These are phyloP conservation scores for Rhinella marina DNA, from an alignment of 2,797 vertebrate species.

Conservation along the genomic window DNA sequence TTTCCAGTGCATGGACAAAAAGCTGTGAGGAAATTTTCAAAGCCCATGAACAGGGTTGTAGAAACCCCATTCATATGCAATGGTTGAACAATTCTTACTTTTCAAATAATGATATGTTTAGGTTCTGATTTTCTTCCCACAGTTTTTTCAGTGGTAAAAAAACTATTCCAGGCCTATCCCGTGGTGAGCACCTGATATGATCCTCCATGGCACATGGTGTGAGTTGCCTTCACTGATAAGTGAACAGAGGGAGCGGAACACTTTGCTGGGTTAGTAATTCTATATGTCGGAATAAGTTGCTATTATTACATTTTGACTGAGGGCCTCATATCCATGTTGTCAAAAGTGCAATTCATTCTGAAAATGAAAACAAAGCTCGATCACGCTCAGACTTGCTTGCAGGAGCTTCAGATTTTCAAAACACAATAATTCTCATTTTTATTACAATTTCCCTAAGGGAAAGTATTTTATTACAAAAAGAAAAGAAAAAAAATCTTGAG, in stretches of 20 bases:
- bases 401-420: constrained; percentile 79
- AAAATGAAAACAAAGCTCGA: constrained; percentile 78
- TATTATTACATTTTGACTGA: constrained; percentile 18
- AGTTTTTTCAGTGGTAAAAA: not conserved
- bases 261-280: constrained; percentile 14
- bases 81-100: no score
- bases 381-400: constrained; percentile 80
- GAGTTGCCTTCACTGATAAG: not conserved
- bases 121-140: not conserved
- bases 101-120: no score
- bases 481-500: constrained; percentile 75
- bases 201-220: not conserved
- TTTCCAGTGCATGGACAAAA: no score
- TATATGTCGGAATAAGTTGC: not conserved
- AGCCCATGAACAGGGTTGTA: no score
- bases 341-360: constrained; percentile 54
- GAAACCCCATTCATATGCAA: no score
- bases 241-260: not conserved
- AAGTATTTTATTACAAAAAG: constrained; percentile 71
- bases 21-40: no score
- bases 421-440: constrained; percentile 73
- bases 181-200: not conserved
- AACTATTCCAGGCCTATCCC: not conserved
- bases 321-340: constrained; percentile 30
- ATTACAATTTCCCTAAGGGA: constrained; percentile 79